These are phyloP conservation scores for Microtus montanus DNA, from an alignment of 2,113 vertebrate species.

Conservation along the genomic window DNA sequence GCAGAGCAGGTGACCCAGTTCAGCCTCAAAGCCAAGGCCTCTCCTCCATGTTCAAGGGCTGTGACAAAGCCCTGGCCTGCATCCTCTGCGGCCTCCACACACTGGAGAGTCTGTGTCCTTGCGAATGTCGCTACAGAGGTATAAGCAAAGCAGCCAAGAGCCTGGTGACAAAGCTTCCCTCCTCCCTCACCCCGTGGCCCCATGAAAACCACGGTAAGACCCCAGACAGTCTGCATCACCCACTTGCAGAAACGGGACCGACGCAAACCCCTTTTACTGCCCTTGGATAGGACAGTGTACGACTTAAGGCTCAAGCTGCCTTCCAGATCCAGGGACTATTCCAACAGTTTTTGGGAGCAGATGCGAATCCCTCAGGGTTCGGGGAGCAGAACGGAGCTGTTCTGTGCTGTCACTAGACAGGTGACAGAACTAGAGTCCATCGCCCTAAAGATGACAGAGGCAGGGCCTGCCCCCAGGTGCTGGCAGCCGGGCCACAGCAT, in stretches of 20 bases:
- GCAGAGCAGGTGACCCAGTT: background rate
- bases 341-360: background rate
- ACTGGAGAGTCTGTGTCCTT: background rate
- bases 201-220: background rate
- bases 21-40: background rate
- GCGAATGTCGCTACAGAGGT: background rate
- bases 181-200: background rate
- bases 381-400: rapidly evolving
- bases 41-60: background rate
- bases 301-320: background rate
- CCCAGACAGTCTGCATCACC: background rate
- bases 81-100: background rate
- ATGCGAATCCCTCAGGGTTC: background rate
- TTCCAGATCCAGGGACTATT: background rate
- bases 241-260: background rate
- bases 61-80: background rate
- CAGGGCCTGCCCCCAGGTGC: background rate
- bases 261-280: background rate
- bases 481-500: background rate
- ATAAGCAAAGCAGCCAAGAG: background rate
- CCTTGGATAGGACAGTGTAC: background rate
- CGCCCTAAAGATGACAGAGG: background rate
- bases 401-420: background rate
- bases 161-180: background rate
- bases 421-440: background rate